phyloP scores from a whole-genome alignment of 1,140 invertebrate species.

The Neodiprion virginianus region DNA sequence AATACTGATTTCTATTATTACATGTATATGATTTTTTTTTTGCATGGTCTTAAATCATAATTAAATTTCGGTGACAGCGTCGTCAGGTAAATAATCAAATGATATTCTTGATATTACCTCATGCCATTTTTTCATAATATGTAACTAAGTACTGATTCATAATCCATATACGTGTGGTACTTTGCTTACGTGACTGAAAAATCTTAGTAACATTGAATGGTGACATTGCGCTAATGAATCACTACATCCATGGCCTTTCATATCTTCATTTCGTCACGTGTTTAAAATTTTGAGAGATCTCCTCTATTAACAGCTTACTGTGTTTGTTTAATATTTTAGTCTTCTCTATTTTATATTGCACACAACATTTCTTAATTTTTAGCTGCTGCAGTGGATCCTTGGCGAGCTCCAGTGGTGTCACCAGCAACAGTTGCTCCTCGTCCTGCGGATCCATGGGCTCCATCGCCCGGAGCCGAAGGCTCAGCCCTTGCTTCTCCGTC shows the following conservation, averaged over 20 bases:
- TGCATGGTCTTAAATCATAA: neutral
- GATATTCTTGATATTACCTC: neutral
- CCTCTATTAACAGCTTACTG: slow-evolving; percentile 22
- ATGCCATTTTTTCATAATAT: neutral
- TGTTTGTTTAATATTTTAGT: slow-evolving; percentile 20
- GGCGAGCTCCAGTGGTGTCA: slow-evolving; percentile 54
- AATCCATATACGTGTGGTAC: neutral
- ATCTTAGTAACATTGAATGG: neutral
- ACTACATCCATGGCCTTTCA: neutral
- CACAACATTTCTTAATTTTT: slow-evolving; percentile 26
- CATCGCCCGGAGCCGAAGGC: slow-evolving; percentile 45
- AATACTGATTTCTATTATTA: neutral
- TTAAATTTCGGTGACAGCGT: neutral
- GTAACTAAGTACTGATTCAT: neutral
- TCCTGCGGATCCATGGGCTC: slow-evolving; percentile 62
- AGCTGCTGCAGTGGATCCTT: slow-evolving; percentile 65
- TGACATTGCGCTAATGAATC: neutral
- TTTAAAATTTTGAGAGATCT: no score
- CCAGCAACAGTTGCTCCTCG: slow-evolving; percentile 41
- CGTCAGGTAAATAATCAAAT: neutral
- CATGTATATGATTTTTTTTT: neutral
- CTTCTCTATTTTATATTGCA: slow-evolving; percentile 15
- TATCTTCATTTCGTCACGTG: no score
- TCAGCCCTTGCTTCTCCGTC: slow-evolving; percentile 35
- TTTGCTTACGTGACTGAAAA: neutral